These are phyloP conservation scores for Mythimna loreyi DNA, from an alignment of 2,888 invertebrate species.

Conservation along the genomic window DNA sequence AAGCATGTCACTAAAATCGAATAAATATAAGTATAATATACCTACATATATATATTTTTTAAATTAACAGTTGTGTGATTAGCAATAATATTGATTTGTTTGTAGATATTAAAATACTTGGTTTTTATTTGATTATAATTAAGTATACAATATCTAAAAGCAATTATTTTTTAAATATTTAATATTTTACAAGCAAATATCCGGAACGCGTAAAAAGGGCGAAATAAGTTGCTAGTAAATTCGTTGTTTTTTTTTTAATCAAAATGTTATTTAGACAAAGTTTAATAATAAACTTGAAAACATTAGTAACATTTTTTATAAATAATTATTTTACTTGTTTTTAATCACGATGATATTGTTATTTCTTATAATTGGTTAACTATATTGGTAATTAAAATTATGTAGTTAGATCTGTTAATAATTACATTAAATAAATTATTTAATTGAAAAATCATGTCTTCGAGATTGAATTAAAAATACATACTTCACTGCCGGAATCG, in stretches of 20 bases:
- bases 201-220: constrained; percentile 15
- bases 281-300: constrained; percentile 1
- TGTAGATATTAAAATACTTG: background rate
- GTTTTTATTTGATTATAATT: too few species aligned
- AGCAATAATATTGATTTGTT: constrained; percentile 11
- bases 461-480: constrained; percentile 6
- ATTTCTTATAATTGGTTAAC: constrained; percentile 45
- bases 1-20: background rate
- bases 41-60: background rate
- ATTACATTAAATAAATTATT: constrained; percentile 24
- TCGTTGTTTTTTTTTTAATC: constrained; percentile 48
- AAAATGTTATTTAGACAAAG: constrained; percentile 42
- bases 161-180: constrained; percentile 3
- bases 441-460: constrained; percentile 7
- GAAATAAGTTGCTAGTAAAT: constrained; percentile 19
- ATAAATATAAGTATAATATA: background rate
- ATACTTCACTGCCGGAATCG: background rate
- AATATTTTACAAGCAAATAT: constrained; percentile 16
- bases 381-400: constrained; percentile 37
- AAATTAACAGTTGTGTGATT: background rate
- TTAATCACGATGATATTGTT: constrained; percentile 40
- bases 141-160: background rate
- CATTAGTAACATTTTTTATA: constrained; percentile 17
- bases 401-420: constrained; percentile 48
- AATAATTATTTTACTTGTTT: constrained; percentile 46